Percentiles rank a stretch among this genome's conserved stretches.
These are phyloP conservation scores for Acanthopleura granulata DNA, from an alignment of 2,888 invertebrate genomes.

Conservation along the genomic window DNA sequence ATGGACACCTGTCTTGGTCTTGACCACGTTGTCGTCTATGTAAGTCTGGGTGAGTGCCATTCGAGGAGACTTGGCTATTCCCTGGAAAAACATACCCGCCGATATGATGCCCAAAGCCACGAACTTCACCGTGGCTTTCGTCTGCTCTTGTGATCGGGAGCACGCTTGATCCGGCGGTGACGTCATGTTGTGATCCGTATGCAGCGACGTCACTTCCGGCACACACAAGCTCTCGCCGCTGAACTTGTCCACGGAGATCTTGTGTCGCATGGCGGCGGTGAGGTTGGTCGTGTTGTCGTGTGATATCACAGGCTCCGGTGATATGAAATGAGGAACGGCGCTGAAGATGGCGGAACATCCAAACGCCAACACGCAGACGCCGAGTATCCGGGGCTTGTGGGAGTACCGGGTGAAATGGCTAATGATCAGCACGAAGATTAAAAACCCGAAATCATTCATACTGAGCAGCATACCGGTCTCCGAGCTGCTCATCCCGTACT, in stretches of 20 bases:
- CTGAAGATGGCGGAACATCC: conserved; percentile 29
- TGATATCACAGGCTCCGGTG: background rate
- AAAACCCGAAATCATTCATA: conserved; percentile 59
- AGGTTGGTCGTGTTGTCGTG: background rate
- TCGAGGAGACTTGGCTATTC: conserved; percentile 12
- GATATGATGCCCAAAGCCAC: background rate
- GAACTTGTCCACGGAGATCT: background rate
- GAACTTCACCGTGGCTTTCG: background rate
- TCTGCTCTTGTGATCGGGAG: background rate
- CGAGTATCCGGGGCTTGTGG: conserved; percentile 35
- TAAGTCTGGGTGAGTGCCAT: background rate
- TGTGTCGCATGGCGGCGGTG: background rate
- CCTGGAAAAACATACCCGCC: conserved; percentile 8
- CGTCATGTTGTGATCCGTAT: background rate
- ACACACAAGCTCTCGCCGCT: background rate
- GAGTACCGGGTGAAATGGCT: conserved; percentile 34
- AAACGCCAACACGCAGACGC: conserved; percentile 24
- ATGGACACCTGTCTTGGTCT: background rate
- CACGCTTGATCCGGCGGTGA: background rate
- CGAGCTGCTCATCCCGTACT: conserved; percentile 57
- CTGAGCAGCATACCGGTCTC: conserved; percentile 55
- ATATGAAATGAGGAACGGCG: conserved; percentile 34
- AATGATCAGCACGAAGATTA: conserved; percentile 32
- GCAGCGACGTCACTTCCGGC: too few relatives aligned
- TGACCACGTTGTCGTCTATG: conserved; percentile 17